These are phyloP conservation scores for Caiman crocodilus DNA, from an alignment of 2,797 vertebrate genomes.

Conservation along the genomic window DNA sequence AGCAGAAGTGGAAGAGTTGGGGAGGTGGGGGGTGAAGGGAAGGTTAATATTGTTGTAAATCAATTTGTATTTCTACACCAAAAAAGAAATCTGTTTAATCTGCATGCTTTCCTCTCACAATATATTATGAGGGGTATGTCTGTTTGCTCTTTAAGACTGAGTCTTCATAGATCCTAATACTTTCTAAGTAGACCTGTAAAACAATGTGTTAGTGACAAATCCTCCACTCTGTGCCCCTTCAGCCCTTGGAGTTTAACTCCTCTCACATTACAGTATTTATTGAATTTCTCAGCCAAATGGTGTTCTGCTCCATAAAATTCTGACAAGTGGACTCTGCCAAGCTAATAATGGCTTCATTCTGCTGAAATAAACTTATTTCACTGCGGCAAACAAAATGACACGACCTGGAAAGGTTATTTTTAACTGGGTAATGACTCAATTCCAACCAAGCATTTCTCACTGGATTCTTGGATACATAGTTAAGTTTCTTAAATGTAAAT, in stretches of 20 bases:
- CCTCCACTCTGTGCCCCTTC: conserved; percentile 79
- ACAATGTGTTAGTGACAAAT: conserved; percentile 81
- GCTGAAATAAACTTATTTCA: conserved; percentile 98
- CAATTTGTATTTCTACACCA: not conserved
- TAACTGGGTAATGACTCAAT: conserved; percentile 90
- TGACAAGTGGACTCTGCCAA: conserved; percentile 92
- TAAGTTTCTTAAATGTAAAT: conserved; percentile 65
- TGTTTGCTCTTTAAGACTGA: conserved; percentile 69
- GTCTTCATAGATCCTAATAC: conserved; percentile 57
- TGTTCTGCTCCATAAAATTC: conserved; percentile 94
- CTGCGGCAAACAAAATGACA: conserved; percentile 94
- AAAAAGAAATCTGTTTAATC: conserved; percentile 32
- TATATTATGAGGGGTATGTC: not conserved
- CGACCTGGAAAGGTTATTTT: conserved; percentile 98
- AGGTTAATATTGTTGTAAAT: not conserved
- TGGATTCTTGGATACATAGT: conserved; percentile 66
- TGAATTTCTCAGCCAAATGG: conserved; percentile 92
- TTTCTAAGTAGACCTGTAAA: conserved; percentile 73
- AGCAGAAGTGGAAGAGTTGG: not conserved
- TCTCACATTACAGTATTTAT: conserved; percentile 95
- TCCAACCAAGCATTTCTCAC: conserved; percentile 83
- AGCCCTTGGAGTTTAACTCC: conserved; percentile 88
- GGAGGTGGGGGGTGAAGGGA: no score
- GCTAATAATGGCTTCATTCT: conserved; percentile 92
- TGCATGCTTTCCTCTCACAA: not conserved